phyloP scores from a whole-genome alignment of 2,797 vertebrate genomes.

The Atherinosoma microstoma region DNA sequence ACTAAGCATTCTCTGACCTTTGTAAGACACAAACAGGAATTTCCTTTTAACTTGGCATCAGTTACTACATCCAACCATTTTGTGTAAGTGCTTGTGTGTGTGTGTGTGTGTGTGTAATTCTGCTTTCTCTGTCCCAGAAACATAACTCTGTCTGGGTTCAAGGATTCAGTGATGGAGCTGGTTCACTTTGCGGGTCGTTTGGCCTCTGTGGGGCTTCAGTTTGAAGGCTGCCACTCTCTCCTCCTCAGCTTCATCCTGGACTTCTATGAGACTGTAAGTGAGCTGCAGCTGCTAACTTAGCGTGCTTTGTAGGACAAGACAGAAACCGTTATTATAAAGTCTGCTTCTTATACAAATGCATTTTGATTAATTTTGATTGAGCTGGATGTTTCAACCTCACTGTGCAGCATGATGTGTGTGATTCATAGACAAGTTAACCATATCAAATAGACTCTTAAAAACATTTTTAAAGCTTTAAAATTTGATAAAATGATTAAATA shows the following conservation, averaged over 20 bases:
- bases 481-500: background rate
- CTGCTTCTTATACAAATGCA: background rate
- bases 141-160: conserved; percentile 86
- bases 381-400: background rate
- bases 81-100: background rate
- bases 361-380: background rate
- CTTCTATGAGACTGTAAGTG: conserved; percentile 92
- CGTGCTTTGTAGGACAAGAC: background rate
- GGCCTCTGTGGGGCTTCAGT: conserved; percentile 83
- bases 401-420: background rate
- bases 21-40: background rate
- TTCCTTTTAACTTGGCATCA: background rate
- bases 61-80: background rate
- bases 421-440: background rate
- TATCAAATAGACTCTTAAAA: background rate
- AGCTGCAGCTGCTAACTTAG: background rate
- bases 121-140: conserved; percentile 79
- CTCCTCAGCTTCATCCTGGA: conserved; percentile 91
- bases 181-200: conserved; percentile 88
- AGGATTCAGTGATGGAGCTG: conserved; percentile 87
- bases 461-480: background rate
- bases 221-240: conserved; percentile 86
- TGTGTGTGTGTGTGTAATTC: conserved; percentile 24
- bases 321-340: background rate
- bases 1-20: background rate